A percentile compares a stretch with the other conserved stretches of the same genome.
phyloP scores from a whole-genome alignment of 2,113 vertebrate genomes.

The Oryzias woworae region DNA sequence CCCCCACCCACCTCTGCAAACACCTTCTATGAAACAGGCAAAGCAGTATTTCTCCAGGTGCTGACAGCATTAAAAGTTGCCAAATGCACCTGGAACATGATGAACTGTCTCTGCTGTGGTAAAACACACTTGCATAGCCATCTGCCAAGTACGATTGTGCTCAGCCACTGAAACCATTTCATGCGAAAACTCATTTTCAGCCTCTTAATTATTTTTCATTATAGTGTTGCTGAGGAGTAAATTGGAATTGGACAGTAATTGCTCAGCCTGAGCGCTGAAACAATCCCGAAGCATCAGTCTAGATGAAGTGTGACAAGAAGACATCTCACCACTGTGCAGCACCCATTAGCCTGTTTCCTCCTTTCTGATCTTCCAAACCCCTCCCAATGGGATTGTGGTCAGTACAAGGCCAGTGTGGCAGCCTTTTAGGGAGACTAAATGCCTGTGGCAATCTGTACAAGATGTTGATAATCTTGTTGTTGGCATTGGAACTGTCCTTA shows the following conservation, averaged over 20 bases:
- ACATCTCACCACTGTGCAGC: constrained; percentile 89
- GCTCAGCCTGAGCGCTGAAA: constrained; percentile 87
- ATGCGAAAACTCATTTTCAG: constrained; percentile 99
- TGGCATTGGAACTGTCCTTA: constrained; percentile 59
- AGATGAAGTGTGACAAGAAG: constrained; percentile 98
- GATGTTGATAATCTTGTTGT: constrained; percentile 81
- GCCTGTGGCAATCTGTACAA: constrained; percentile 73
- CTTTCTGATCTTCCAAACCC: constrained; percentile 87
- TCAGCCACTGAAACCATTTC: constrained; percentile 94
- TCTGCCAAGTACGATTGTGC: constrained; percentile 96
- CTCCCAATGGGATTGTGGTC: constrained; percentile 82
- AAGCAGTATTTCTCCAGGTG: not conserved
- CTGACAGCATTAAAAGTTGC: constrained; percentile 80
- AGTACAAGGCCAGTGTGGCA: constrained; percentile 87
- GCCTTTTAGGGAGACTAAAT: constrained; percentile 78
- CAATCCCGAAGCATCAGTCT: constrained; percentile 92
- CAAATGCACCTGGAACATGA: constrained; percentile 89
- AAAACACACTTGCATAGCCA: constrained; percentile 87
- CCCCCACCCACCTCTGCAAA: no score
- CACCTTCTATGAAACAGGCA: no score
- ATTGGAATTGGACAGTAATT: constrained; percentile 99
- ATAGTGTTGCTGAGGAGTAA: constrained; percentile 91
- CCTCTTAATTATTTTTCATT: constrained; percentile 99
- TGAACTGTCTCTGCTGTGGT: constrained; percentile 92
- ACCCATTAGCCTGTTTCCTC: constrained; percentile 92